phyloP scores from a whole-genome alignment of 2,888 invertebrate genomes.

The Monopis laevigella region DNA sequence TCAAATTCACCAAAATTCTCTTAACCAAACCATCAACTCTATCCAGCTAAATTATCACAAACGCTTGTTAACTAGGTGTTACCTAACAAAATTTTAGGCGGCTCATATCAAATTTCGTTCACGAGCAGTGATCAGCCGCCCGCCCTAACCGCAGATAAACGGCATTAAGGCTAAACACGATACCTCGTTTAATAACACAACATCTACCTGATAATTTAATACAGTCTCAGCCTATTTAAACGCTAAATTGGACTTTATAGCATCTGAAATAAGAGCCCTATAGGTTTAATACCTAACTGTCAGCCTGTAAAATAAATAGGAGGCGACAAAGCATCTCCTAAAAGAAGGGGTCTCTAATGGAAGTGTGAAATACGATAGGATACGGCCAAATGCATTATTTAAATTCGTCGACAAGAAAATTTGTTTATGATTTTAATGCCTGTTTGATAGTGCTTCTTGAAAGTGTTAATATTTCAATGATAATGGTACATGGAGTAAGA shows the following conservation, averaged over 20 bases:
- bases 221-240: conserved; percentile 12
- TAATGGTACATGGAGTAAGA: too few species aligned
- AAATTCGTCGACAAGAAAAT: conserved; percentile 40
- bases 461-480: too few species aligned
- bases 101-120: conserved; percentile 6
- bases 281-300: too few species aligned
- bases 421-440: too few species aligned
- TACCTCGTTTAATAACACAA: conserved; percentile 27
- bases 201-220: conserved; percentile 31
- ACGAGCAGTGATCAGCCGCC: conserved; percentile 11
- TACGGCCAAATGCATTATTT: conserved; percentile 47
- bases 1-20: too few species aligned
- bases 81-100: conserved; percentile 5
- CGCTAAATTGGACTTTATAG: conserved; percentile 9
- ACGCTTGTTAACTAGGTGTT: conserved; percentile 10
- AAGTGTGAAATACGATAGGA: conserved; percentile 51
- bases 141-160: conserved; percentile 28
- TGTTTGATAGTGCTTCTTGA: too few species aligned
- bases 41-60: background rate
- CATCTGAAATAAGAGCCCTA: too few species aligned
- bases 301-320: conserved; percentile 9
- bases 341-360: conserved; percentile 41
- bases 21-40: background rate
- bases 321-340: conserved; percentile 4
- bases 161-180: conserved; percentile 31